Percentiles rank a stretch among this genome's conserved stretches.
These are phyloP conservation scores for Taphrorychus bicolor DNA, from an alignment of 2,888 invertebrate species.

Conservation along the genomic window DNA sequence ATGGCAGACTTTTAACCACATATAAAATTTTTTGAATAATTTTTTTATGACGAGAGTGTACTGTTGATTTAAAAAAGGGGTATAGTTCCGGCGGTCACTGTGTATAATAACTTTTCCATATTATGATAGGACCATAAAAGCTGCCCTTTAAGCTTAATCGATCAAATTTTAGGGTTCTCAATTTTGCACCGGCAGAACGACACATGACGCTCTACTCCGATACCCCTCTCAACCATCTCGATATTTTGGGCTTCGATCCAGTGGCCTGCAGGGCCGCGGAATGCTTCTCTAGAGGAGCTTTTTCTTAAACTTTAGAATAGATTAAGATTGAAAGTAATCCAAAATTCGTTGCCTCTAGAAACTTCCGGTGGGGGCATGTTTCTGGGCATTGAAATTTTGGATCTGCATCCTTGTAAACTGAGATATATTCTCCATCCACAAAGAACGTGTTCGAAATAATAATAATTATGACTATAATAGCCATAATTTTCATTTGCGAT, in stretches of 20 bases:
- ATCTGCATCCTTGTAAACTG: conserved; percentile 35
- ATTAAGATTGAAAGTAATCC: background rate
- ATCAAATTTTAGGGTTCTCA: conserved; percentile 63
- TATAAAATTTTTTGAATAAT: too few relatives aligned
- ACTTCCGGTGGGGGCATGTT: too few relatives aligned
- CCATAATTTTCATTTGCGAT: too few relatives aligned
- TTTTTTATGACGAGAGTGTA: too few relatives aligned
- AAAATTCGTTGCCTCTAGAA: conserved; percentile 7
- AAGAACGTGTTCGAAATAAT: conserved; percentile 45
- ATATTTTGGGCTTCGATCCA: conserved; percentile 70
- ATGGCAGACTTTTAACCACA: too few relatives aligned
- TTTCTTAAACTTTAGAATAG: conserved; percentile 50
- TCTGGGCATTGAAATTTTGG: background rate
- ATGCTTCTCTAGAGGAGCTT: conserved; percentile 67
- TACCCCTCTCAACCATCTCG: conserved; percentile 57
- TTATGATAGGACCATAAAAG: too few relatives aligned
- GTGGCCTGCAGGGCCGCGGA: conserved; percentile 69
- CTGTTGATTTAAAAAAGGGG: too few relatives aligned
- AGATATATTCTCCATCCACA: conserved; percentile 46
- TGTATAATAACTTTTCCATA: too few relatives aligned
- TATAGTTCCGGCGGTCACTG: too few relatives aligned
- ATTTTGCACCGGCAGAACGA: conserved; percentile 63
- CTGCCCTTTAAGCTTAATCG: background rate
- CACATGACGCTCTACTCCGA: conserved; percentile 4
- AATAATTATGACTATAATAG: background rate